A percentile compares a stretch with the other conserved stretches of the same genome.
These are phyloP conservation scores for Crossoptilon crossoptilon DNA, from an alignment of 2,797 vertebrate species.

Conservation along the genomic window DNA sequence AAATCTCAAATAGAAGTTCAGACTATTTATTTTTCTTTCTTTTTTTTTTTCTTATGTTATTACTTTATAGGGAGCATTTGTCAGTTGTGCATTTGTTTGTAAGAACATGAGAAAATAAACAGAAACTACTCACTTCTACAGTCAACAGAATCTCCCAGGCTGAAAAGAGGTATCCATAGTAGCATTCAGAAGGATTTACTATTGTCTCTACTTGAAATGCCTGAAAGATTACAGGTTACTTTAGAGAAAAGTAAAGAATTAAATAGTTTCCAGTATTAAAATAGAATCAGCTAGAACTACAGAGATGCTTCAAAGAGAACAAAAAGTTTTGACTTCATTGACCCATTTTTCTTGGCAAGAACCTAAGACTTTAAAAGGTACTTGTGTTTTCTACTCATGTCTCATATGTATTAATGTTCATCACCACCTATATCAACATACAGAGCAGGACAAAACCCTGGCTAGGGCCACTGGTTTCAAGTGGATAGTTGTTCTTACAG, in stretches of 20 bases:
- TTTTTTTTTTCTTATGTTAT: neutral
- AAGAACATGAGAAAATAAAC: neutral
- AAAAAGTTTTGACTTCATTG: neutral
- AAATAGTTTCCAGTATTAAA: neutral
- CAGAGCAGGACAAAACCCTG: neutral
- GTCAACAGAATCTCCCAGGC: neutral
- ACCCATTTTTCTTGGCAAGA: neutral
- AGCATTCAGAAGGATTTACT: neutral
- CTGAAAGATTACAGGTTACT: neutral
- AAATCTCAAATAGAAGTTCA: neutral
- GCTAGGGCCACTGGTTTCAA: neutral
- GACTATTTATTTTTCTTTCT: neutral
- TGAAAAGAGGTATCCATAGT: neutral
- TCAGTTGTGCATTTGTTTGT: neutral
- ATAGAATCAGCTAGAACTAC: neutral
- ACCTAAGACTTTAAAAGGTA: neutral
- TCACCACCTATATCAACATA: neutral
- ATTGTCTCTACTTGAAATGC: neutral
- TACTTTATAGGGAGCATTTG: neutral
- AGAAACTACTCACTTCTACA: neutral
- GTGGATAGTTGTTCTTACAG: neutral
- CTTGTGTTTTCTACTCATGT: neutral
- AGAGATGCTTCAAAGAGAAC: neutral
- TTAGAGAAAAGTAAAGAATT: conserved; percentile 18
- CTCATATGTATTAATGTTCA: neutral